Percentiles rank a stretch among this genome's conserved stretches.
Evolutionary conservation across 2,797 vertebrate species (phyloP).

Genomic region (Anas flavirostris): DNA sequence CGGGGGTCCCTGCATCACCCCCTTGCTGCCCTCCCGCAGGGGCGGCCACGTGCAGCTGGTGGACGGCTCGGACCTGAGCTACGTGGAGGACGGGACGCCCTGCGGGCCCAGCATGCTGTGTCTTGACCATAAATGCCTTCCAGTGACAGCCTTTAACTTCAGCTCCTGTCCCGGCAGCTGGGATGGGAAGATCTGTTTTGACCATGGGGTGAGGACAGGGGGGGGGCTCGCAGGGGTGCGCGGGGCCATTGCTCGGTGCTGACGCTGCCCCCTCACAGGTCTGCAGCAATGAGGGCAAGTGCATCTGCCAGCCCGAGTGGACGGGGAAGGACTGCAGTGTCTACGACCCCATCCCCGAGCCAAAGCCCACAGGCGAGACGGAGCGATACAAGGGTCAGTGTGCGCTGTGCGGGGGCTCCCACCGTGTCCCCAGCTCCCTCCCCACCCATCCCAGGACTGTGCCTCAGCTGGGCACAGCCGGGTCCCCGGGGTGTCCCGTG

Average conservation of each 20-base stretch:
- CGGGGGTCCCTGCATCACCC: accelerated
- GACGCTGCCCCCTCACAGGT: constrained; percentile 70
- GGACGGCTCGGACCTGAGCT: constrained; percentile 92
- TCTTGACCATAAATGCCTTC: constrained; percentile 91
- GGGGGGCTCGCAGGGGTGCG: not conserved
- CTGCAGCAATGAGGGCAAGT: constrained; percentile 95
- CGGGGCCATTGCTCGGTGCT: not conserved
- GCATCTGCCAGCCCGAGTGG: constrained; percentile 93
- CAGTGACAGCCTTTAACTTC: constrained; percentile 90
- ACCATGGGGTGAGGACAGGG: constrained; percentile 87
- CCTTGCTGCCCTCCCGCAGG: constrained; percentile 27
- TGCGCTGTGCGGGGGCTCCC: not conserved
- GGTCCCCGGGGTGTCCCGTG: not conserved
- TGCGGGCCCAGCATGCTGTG: constrained; percentile 97
- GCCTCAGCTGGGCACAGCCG: not conserved
- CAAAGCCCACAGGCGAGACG: constrained; percentile 81
- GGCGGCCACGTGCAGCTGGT: constrained; percentile 92
- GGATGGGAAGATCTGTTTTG: constrained; percentile 85
- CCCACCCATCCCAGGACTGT: accelerated
- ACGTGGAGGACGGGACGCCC: constrained; percentile 92
- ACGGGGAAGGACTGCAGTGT: constrained; percentile 96
- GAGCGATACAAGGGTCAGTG: constrained; percentile 90
- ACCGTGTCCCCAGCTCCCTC: not conserved
- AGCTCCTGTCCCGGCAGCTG: constrained; percentile 88
- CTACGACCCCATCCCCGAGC: constrained; percentile 89